Conservation (phyloP, 92 coral and sea anemone species). For the Palythoa heliodiscus region DNA sequence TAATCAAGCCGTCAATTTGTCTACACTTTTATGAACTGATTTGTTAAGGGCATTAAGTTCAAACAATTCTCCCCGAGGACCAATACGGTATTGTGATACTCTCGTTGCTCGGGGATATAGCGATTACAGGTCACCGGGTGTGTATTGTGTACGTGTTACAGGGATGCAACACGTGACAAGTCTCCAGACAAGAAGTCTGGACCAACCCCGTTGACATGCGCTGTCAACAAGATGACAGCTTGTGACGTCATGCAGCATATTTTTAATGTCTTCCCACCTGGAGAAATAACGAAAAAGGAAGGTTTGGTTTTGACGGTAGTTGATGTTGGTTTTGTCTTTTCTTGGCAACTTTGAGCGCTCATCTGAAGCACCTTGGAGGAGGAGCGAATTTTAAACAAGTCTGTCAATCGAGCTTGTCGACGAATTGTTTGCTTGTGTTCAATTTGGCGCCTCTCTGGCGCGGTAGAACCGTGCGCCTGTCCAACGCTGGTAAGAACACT, state of each 20-base stretch:
- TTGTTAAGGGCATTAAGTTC: background rate
- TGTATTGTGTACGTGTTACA: background rate
- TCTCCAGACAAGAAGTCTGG: slow-evolving; percentile 46
- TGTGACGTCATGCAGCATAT: slow-evolving; percentile 43
- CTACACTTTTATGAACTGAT: background rate
- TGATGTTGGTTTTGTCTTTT: background rate
- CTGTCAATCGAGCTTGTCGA: slow-evolving; percentile 33
- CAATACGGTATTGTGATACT: background rate
- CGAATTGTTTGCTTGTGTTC: slow-evolving; percentile 62
- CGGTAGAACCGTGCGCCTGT: slow-evolving; percentile 41
- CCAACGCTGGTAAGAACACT: slow-evolving; percentile 16
- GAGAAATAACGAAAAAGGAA: background rate
- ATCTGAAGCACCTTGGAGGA: slow-evolving; percentile 12
- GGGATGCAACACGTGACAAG: slow-evolving; percentile 32
- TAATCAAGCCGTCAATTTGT: background rate
- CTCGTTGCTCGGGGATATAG: slow-evolving; percentile 11
- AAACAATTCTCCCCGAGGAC: slow-evolving; percentile 1
- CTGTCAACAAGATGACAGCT: slow-evolving; percentile 48
- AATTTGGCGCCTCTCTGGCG: slow-evolving; percentile 66
- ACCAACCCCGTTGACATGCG: slow-evolving; percentile 46
- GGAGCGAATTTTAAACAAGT: slow-evolving; percentile 13
- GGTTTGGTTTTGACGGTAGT: background rate
- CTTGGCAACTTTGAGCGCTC: background rate
- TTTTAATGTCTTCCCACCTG: slow-evolving; percentile 35
- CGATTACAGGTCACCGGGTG: background rate